These are phyloP conservation scores for Lasioglossum lativentre DNA, from an alignment of 2,888 invertebrate species.

Conservation along the genomic window DNA sequence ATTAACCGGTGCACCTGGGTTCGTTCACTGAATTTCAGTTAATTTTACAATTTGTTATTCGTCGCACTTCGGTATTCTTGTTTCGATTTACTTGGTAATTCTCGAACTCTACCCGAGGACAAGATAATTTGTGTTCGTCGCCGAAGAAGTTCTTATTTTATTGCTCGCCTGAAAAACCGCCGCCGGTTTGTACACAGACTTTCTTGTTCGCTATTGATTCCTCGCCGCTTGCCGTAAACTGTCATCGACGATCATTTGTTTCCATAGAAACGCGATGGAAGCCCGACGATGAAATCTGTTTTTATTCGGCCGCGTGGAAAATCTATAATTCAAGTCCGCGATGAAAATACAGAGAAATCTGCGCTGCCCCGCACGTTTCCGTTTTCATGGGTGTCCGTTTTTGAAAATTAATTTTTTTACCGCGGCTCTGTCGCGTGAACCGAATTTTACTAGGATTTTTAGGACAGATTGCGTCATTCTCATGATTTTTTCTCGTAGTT, in stretches of 20 bases:
- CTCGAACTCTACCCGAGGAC: background rate
- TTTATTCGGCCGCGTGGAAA: slow-evolving; percentile 3
- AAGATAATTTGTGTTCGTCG: background rate
- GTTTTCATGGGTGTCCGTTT: background rate
- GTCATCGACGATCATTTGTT: slow-evolving; percentile 32
- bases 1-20: background rate
- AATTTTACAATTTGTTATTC: background rate
- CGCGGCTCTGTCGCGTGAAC: background rate
- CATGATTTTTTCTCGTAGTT: too few species aligned
- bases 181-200: slow-evolving; percentile 1
- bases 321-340: background rate
- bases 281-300: background rate
- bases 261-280: background rate
- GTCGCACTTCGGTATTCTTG: background rate
- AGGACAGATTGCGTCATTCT: too few species aligned
- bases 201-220: background rate
- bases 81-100: background rate
- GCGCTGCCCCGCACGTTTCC: background rate
- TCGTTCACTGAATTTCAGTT: background rate
- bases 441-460: background rate
- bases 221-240: slow-evolving; percentile 7
- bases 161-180: background rate
- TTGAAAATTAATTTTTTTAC: background rate
- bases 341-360: background rate
- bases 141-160: background rate